These are phyloP conservation scores for Scaptomyza tumidula DNA, from an alignment of 2,888 invertebrate species.

Conservation along the genomic window DNA sequence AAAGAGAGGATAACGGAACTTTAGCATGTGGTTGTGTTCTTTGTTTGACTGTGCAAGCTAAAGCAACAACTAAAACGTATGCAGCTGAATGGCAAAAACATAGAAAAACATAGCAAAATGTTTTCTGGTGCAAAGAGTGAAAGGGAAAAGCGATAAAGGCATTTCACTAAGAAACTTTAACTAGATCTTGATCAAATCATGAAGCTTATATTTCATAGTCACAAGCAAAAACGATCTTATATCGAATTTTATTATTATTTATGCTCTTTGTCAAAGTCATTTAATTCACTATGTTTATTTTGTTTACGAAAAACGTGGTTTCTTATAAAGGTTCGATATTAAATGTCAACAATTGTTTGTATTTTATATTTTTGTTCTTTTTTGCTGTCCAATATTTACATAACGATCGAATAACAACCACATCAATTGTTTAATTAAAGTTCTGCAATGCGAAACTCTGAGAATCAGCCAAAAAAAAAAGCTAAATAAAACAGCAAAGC, in stretches of 20 bases:
- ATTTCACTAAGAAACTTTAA: too few species aligned
- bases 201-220: too few species aligned
- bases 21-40: neutral
- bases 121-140: too few species aligned
- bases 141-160: too few species aligned
- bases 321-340: neutral
- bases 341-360: neutral
- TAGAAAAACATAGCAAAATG: neutral
- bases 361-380: neutral
- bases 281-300: neutral
- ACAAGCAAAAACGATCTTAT: too few species aligned
- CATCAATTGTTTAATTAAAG: neutral
- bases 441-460: conserved; percentile 2
- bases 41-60: neutral
- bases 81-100: neutral
- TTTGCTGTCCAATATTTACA: neutral
- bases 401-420: neutral
- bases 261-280: too few species aligned
- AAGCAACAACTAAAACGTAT: neutral
- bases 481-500: too few species aligned
- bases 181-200: too few species aligned
- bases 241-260: too few species aligned
- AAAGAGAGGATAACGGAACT: conserved; percentile 2
- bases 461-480: neutral
- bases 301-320: too few species aligned